phyloP scores from a whole-genome alignment of 2,113 vertebrate genomes.

The Sebastes fasciatus region DNA sequence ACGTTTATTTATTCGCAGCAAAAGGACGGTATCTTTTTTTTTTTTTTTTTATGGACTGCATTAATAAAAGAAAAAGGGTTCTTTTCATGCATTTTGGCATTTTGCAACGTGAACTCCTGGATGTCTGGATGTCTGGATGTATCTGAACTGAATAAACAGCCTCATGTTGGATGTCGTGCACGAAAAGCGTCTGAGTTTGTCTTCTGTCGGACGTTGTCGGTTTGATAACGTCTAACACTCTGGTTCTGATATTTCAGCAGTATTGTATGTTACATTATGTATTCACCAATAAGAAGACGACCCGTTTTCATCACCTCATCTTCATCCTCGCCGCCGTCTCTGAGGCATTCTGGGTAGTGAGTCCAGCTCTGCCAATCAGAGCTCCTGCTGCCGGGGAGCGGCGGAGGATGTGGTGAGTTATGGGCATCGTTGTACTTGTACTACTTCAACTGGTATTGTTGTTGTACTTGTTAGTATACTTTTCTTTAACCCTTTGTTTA shows the following conservation, averaged over 20 bases:
- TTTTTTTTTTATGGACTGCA: constrained; percentile 26
- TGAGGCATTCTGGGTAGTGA: constrained; percentile 36
- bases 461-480: too few species aligned
- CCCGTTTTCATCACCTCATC: background rate
- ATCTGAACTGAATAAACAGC: constrained; percentile 63
- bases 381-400: background rate
- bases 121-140: constrained; percentile 36
- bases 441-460: background rate
- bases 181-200: constrained; percentile 8
- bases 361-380: constrained; percentile 23
- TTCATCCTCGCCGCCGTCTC: background rate
- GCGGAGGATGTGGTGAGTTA: background rate
- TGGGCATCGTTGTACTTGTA: background rate
- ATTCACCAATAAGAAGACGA: too few species aligned
- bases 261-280: too few species aligned
- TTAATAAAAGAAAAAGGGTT: background rate
- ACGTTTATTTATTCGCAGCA: constrained; percentile 50
- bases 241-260: too few species aligned
- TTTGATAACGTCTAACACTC: too few species aligned
- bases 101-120: constrained; percentile 27
- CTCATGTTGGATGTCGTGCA: constrained; percentile 62
- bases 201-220: background rate
- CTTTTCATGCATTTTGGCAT: constrained; percentile 14
- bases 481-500: too few species aligned
- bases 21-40: background rate